Evolutionary conservation across 37 sponge, comb jelly and placozoan genomes (phyloP).

Genomic region (Theonella swinhoei): DNA sequence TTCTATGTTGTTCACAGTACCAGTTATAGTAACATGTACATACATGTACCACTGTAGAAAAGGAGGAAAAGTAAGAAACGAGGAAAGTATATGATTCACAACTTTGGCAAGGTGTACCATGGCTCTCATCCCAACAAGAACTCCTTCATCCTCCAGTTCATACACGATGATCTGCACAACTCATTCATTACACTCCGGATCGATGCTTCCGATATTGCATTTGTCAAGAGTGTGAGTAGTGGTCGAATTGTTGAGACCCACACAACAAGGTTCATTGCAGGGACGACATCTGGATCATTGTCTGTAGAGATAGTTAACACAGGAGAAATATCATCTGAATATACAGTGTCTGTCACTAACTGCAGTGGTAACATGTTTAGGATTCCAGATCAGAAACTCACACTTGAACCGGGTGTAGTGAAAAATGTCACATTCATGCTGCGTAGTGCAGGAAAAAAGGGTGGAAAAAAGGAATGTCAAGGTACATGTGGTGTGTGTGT

Average conservation of each 20-base stretch:
- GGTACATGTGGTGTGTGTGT: conserved; percentile 18
- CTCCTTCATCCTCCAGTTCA: conserved; percentile 62
- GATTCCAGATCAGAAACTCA: conserved; percentile 24
- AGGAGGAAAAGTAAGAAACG: conserved; percentile 24
- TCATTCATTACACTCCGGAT: conserved; percentile 67
- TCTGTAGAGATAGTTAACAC: conserved; percentile 72
- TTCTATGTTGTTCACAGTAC: not conserved
- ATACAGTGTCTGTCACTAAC: conserved; percentile 46
- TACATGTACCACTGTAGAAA: conserved; percentile 1
- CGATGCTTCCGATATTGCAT: conserved; percentile 67
- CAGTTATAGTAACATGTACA: not conserved
- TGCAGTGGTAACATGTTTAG: conserved; percentile 40
- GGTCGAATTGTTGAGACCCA: conserved; percentile 65
- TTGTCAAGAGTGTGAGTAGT: conserved; percentile 65
- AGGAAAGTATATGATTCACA: conserved; percentile 62
- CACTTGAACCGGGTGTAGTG: conserved; percentile 52
- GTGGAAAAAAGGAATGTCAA: conserved; percentile 55
- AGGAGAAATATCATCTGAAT: conserved; percentile 66
- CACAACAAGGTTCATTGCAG: conserved; percentile 41
- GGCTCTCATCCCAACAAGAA: conserved; percentile 55
- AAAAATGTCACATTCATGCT: conserved; percentile 39
- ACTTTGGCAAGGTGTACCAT: conserved; percentile 66
- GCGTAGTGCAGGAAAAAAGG: conserved; percentile 16
- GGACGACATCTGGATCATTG: conserved; percentile 32
- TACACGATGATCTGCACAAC: conserved; percentile 69